Percentiles rank a stretch among this genome's conserved stretches.
phyloP scores from a whole-genome alignment of 2,113 vertebrate species.

The Acrocephalus arundinaceus region DNA sequence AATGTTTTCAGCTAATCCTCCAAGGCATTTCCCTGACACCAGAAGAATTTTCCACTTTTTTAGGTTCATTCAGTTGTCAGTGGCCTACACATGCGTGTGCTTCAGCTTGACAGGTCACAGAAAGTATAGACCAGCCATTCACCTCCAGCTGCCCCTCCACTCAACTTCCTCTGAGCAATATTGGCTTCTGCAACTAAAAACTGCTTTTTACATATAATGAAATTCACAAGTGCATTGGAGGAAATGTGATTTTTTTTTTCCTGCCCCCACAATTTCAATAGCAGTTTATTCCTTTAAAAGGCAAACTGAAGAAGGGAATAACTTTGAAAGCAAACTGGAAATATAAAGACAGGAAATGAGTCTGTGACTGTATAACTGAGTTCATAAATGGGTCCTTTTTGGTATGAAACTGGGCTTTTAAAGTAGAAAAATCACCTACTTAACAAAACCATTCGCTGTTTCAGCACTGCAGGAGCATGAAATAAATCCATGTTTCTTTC shows the following conservation, averaged over 20 bases:
- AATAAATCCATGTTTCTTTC: slow-evolving; percentile 68
- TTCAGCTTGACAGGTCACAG: slow-evolving; percentile 56
- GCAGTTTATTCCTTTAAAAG: slow-evolving; percentile 67
- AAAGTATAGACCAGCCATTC: slow-evolving; percentile 62
- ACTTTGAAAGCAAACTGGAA: slow-evolving; percentile 70
- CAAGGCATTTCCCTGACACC: not conserved
- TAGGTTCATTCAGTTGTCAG: not conserved
- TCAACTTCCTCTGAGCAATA: slow-evolving; percentile 57
- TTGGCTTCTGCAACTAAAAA: slow-evolving; percentile 60
- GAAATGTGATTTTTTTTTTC: slow-evolving; percentile 57
- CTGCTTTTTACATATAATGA: slow-evolving; percentile 69
- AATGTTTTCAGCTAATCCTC: slow-evolving; percentile 34
- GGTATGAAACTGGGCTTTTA: slow-evolving; percentile 68
- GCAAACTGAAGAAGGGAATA: slow-evolving; percentile 68
- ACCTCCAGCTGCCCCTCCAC: slow-evolving; percentile 59
- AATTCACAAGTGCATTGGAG: slow-evolving; percentile 66
- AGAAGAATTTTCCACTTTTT: slow-evolving; percentile 32
- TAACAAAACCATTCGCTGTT: slow-evolving; percentile 64
- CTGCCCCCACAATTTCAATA: slow-evolving; percentile 63
- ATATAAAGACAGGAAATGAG: slow-evolving; percentile 74
- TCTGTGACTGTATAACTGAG: slow-evolving; percentile 66
- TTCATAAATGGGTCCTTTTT: slow-evolving; percentile 69
- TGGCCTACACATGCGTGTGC: not conserved
- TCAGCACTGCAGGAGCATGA: slow-evolving; percentile 63
- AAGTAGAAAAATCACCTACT: slow-evolving; percentile 66